Base-by-base conservation (phyloP, 2,113 vertebrate species). In the Elephas maximus region DNA sequence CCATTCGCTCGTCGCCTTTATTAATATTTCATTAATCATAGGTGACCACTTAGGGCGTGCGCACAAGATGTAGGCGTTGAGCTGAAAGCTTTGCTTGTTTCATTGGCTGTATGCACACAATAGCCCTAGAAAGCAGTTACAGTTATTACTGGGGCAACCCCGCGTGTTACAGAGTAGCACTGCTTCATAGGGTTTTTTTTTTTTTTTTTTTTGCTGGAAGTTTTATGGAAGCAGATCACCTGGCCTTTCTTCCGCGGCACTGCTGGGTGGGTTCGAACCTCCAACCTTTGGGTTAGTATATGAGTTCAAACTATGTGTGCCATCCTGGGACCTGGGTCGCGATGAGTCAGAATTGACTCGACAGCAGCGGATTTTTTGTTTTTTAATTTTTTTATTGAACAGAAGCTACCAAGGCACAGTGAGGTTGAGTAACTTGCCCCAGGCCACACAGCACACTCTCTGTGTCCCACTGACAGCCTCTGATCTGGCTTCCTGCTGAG, bases 21-120 rank as follows among this genome's bases (percentile, higher is more conserved):
- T 82, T 73, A 80, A 80, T 92, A 18, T 88, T n/a, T 73, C 90
- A 82, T 94, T 74, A 85, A 84, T 94, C 84, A 3, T 23, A n/a
- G 21, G 60, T 14, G 57, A 87, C 74, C 30, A 5, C 67, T 60
- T 8, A 4, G 41, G 77, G 91, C 3, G 0, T 12, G 2, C 21
- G 30, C 26, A 51, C 14, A 0, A 3, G 15, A 51, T 67, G 48
- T 33, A 5, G 33, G 65, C 0, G 41, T 79, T 17, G 11, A 87
- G 23, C 33, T 57, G 9, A 3, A 20, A 7, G 77, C 33, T n/a
- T 21, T 18, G 2, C 2, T 24, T 10, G 78, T 78, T 60, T 41
- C 8, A 0, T 0, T 26, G 9, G 63, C 18, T 6, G 23, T 6
- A 6, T 57, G 63, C 1, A 17, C 17, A 18, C n/a, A 2, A 8